Percentiles rank a stretch among this genome's conserved stretches.
Evolutionary conservation across 1,140 invertebrate genomes (phyloP).

Genomic region (Uloborus diversus): DNA sequence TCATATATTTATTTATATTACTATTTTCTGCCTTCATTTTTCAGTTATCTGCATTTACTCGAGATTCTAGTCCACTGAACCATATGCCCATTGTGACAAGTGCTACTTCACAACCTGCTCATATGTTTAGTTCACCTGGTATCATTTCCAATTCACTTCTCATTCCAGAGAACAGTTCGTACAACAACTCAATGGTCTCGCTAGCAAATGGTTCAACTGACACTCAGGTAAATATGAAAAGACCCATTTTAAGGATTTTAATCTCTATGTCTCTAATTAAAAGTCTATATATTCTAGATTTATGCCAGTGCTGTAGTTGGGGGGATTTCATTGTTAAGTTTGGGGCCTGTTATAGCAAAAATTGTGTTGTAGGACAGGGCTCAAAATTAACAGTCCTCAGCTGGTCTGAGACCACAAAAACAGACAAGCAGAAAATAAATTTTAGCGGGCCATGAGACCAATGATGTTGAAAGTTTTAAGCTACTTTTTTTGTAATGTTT

Average conservation of each 20-base stretch:
- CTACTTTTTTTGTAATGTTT: too few relatives aligned
- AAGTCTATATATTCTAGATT: not conserved
- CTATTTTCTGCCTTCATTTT: too few relatives aligned
- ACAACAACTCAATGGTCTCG: constrained; percentile 5
- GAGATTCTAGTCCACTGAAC: constrained; percentile 42
- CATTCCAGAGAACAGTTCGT: constrained; percentile 27
- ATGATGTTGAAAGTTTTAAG: too few relatives aligned
- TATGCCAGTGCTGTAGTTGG: not conserved
- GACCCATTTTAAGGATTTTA: not conserved
- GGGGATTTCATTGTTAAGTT: too few relatives aligned
- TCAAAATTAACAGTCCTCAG: too few relatives aligned
- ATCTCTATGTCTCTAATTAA: not conserved
- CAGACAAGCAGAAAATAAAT: too few relatives aligned
- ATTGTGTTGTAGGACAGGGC: too few relatives aligned
- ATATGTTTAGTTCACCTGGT: constrained; percentile 17
- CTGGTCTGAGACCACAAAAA: too few relatives aligned
- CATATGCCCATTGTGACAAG: constrained; percentile 21
- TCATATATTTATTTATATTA: too few relatives aligned
- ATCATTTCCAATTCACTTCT: constrained; percentile 32
- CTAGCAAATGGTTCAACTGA: constrained; percentile 25
- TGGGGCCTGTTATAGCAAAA: too few relatives aligned
- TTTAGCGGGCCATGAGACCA: too few relatives aligned
- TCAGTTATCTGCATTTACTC: constrained; percentile 39
- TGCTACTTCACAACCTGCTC: constrained; percentile 9
- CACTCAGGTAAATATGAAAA: constrained; percentile 10